These are phyloP conservation scores for Coelopa frigida DNA, from an alignment of 1,140 invertebrate genomes.

Conservation along the genomic window DNA sequence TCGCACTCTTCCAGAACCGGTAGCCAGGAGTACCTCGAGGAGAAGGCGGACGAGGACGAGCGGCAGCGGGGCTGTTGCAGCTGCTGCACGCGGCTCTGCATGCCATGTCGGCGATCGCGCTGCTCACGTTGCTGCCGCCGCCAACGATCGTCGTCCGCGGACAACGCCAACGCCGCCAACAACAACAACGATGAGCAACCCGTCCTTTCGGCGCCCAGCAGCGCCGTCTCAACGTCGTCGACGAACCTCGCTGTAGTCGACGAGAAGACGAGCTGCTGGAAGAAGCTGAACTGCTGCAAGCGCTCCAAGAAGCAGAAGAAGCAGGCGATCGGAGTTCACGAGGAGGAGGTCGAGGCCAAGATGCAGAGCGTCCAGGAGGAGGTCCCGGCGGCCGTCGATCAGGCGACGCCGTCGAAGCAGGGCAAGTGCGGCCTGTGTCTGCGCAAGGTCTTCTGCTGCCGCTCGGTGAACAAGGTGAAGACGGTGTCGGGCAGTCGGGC, in stretches of 20 bases:
- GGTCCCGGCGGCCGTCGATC: too few species aligned
- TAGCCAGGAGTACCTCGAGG: conserved; percentile 38
- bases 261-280: conserved; percentile 36
- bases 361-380: too few species aligned
- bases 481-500: conserved; percentile 34
- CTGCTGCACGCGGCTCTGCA: conserved; percentile 34
- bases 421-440: conserved; percentile 34
- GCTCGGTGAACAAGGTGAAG: conserved; percentile 39
- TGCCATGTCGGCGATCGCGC: conserved; percentile 38
- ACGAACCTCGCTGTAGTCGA: conserved; percentile 34
- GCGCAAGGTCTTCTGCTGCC: conserved; percentile 40
- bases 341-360: too few species aligned
- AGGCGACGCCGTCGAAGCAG: conserved; percentile 15
- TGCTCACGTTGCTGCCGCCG: conserved; percentile 34
- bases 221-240: conserved; percentile 32
- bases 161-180: conserved; percentile 10
- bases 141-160: too few species aligned
- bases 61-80: conserved; percentile 25
- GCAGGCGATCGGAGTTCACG: not conserved
- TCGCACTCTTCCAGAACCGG: conserved; percentile 19
- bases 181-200: conserved; percentile 21
- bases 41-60: conserved; percentile 23
- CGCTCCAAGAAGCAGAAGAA: conserved; percentile 25
- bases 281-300: conserved; percentile 30
- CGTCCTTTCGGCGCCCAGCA: conserved; percentile 32